phyloP scores from a whole-genome alignment of 1,140 invertebrate genomes.

The Aphelinus atriplicis region DNA sequence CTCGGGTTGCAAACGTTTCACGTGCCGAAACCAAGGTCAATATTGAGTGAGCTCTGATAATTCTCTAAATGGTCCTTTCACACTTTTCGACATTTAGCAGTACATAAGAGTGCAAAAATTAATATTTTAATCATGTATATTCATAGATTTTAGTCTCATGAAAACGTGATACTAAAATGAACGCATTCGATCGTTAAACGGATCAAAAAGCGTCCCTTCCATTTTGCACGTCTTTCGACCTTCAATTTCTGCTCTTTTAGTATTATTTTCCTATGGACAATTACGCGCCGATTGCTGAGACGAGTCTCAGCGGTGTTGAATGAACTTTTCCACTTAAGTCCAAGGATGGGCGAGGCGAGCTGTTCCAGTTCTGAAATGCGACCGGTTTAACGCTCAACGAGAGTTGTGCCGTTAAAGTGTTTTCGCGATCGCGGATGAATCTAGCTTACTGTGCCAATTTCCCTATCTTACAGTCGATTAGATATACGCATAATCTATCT shows the following conservation, averaged over 20 bases:
- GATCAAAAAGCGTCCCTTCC: neutral
- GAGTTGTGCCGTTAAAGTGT: neutral
- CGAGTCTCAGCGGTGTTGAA: slow-evolving; percentile 33
- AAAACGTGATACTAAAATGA: neutral
- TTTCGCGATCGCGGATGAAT: neutral
- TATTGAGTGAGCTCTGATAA: too few species aligned
- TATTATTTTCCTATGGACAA: slow-evolving; percentile 37
- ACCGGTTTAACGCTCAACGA: slow-evolving; percentile 3
- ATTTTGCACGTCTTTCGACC: slow-evolving; percentile 11
- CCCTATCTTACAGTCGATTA: too few species aligned
- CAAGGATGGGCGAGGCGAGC: slow-evolving; percentile 36
- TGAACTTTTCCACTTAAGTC: slow-evolving; percentile 39
- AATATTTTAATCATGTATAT: too few species aligned
- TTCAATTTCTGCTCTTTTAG: slow-evolving; percentile 37
- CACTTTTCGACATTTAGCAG: too few species aligned
- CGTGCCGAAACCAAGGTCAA: too few species aligned
- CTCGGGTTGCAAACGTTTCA: too few species aligned
- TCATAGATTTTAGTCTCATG: too few species aligned
- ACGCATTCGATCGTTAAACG: slow-evolving; percentile 22
- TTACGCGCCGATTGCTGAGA: slow-evolving; percentile 24
- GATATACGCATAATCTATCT: too few species aligned
- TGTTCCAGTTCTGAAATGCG: slow-evolving; percentile 41
- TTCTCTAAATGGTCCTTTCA: too few species aligned
- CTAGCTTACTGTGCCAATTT: too few species aligned
- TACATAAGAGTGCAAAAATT: too few species aligned